Conservation (phyloP, 2,797 vertebrate genomes). For the Clarias platycephalus region DNA sequence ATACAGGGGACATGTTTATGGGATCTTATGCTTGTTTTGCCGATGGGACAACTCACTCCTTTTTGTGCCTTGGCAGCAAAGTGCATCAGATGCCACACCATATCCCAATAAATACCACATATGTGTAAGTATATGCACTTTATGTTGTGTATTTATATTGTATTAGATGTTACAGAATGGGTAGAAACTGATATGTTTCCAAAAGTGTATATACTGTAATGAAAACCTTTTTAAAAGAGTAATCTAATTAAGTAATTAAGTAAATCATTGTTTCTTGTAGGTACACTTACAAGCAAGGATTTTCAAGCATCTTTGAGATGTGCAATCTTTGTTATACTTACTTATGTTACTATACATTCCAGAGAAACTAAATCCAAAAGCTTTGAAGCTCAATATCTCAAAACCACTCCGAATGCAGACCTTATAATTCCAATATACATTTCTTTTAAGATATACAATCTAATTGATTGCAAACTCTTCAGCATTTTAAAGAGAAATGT, state of each 20-base stretch:
- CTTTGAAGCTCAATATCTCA: too few species aligned
- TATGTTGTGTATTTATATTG: not conserved
- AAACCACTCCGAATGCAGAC: too few species aligned
- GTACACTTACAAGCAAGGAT: not conserved
- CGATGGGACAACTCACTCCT: slow-evolving; percentile 39
- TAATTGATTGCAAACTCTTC: not conserved
- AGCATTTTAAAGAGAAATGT: not conserved
- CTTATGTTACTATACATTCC: not conserved
- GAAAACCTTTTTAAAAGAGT: not conserved
- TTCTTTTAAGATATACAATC: not conserved
- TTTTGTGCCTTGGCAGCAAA: slow-evolving; percentile 52
- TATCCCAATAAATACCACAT: slow-evolving; percentile 53
- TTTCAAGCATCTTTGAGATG: not conserved
- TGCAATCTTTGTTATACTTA: not conserved
- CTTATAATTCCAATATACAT: too few species aligned
- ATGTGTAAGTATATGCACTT: slow-evolving; percentile 52
- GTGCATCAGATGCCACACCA: slow-evolving; percentile 49
- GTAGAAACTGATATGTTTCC: not conserved
- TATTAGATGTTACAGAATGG: not conserved
- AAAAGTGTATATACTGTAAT: not conserved
- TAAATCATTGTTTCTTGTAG: not conserved
- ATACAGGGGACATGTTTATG: not conserved
- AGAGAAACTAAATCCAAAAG: not conserved
- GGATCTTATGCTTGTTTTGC: slow-evolving; percentile 41
- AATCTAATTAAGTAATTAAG: not conserved